These are phyloP conservation scores for Armadillidium nasatum DNA, from an alignment of 1,140 invertebrate species.

Conservation along the genomic window DNA sequence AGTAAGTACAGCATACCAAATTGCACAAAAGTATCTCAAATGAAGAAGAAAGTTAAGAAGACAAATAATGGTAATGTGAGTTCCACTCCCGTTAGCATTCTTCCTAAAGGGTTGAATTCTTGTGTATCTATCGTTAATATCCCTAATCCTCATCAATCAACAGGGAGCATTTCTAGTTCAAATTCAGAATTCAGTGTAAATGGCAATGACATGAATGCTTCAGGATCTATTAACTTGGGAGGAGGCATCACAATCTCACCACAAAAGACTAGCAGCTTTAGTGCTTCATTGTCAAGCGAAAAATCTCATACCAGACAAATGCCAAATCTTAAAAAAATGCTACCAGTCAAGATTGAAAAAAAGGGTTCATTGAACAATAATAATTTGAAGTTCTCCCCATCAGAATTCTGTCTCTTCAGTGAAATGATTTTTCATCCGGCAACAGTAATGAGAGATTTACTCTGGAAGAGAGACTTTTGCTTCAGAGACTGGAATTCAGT, in stretches of 20 bases:
- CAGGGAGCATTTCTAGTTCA: background rate
- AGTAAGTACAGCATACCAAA: slow-evolving; percentile 22
- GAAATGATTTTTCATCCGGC: background rate
- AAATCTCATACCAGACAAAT: slow-evolving; percentile 12
- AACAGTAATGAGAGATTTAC: background rate
- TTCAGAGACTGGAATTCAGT: slow-evolving; percentile 31
- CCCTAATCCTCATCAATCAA: slow-evolving; percentile 30
- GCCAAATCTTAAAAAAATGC: slow-evolving; percentile 37
- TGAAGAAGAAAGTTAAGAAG: slow-evolving; percentile 26
- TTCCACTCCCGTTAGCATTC: slow-evolving; percentile 23
- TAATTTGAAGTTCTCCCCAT: background rate
- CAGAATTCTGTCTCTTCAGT: background rate
- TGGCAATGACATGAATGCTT: background rate
- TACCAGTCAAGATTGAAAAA: slow-evolving; percentile 25
- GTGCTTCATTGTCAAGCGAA: background rate
- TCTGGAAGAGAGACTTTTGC: slow-evolving; percentile 22
- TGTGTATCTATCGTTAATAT: slow-evolving; percentile 39
- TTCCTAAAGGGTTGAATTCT: slow-evolving; percentile 34
- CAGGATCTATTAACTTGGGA: background rate
- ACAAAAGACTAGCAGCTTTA: slow-evolving; percentile 19
- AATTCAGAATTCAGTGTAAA: background rate
- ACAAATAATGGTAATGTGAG: background rate
- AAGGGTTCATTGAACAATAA: background rate
- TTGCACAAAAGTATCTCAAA: slow-evolving; percentile 32
- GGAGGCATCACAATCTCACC: slow-evolving; percentile 25